These are phyloP conservation scores for Drosophila nigrodunni DNA, from an alignment of 1,140 invertebrate genomes.

Conservation along the genomic window DNA sequence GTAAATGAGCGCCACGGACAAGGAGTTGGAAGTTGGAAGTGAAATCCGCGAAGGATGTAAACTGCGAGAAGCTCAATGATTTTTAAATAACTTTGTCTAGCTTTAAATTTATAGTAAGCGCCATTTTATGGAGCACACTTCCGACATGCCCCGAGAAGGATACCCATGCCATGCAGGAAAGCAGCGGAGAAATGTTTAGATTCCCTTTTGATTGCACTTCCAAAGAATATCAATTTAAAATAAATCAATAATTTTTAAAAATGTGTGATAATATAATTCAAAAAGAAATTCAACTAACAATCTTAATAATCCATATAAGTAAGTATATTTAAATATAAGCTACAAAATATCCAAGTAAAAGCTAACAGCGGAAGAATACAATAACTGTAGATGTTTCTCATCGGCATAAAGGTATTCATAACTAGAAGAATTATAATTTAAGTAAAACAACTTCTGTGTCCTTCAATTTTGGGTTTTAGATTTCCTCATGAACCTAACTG, in stretches of 20 bases:
- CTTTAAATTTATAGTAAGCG: conserved; percentile 66
- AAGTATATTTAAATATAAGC: no score
- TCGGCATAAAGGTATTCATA: no score
- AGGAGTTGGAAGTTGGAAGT: conserved; percentile 1
- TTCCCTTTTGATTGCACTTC: neutral
- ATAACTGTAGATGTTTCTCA: no score
- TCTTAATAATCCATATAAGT: no score
- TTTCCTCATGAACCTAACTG: neutral
- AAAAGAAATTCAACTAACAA: no score
- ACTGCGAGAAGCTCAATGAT: conserved; percentile 46
- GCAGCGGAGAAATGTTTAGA: neutral
- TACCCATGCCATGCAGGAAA: neutral
- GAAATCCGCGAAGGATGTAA: conserved; percentile 16
- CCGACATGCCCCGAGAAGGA: neutral
- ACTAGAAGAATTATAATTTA: neutral
- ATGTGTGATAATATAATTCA: no score
- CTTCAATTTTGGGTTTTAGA: neutral
- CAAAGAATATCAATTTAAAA: neutral
- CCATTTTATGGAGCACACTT: conserved; percentile 51
- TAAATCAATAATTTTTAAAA: no score
- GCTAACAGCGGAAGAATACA: no score
- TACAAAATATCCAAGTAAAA: no score
- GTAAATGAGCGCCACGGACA: conserved; percentile 49
- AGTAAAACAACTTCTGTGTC: neutral
- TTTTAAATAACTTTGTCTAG: conserved; percentile 65